Evolutionary conservation across 2,888 invertebrate species (phyloP), one percentile per base, ranked within the genome.

Genomic region (Andrena marginata): DNA sequence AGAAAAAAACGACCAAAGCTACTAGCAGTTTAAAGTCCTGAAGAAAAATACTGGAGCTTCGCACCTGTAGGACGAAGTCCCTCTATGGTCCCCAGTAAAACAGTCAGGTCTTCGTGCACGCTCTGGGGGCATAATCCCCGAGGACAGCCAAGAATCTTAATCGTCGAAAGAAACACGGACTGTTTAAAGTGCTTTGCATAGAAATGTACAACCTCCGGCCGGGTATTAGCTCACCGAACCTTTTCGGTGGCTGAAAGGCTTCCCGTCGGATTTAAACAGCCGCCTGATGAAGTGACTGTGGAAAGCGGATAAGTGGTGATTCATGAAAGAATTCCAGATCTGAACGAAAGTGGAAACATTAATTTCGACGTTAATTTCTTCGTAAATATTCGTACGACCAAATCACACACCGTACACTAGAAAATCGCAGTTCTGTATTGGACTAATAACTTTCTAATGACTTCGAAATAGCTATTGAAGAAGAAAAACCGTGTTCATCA

Each of bases 161-260:
- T 90, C 88, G 89, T 65, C 82, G 83, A 82, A 83, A 89, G 85
- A 85, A 85, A 87, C 83, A 35, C 49, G 83, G 67, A 48, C 82
- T 81, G 74, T 72, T 85, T 81, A 85, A 87, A 85, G 75, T 69
- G 80, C 88, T 91, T 90, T 86, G 89, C 91, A 87, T 91, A 89
- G 86, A 89, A 91, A 89, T 86, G 88, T 89, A 87, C 88, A 84
- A 84, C 86, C 75, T 65, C 76, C 79, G 51, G 63, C 62, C 63
- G 69, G 59, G 82, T 84, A 88, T 87, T 89, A 89, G 82, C 59
- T 42, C 63, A n/a, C 51, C 31, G 63, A 81, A 68, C 49, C 48
- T 64, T 49, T 63, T 65, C 59, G 51, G 42, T 64, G 59, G 29
- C 74, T 70, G 62, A 78, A 80, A 87, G 73, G 54, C 42, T 75